Percentiles rank a stretch among this genome's conserved stretches.
phyloP scores from a whole-genome alignment of 2,113 vertebrate species.

The Zosterops pallidus region DNA sequence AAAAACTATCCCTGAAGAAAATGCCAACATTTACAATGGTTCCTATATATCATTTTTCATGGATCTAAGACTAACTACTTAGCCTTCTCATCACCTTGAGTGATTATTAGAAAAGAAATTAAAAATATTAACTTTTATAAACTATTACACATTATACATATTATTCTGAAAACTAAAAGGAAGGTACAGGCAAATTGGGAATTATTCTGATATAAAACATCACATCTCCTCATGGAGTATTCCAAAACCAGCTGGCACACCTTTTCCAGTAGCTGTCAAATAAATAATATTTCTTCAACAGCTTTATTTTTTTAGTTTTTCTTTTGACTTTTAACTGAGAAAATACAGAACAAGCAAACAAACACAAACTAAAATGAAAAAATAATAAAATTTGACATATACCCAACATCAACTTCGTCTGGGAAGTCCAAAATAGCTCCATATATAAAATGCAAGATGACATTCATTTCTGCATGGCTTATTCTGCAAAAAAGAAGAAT shows the following conservation, averaged over 20 bases:
- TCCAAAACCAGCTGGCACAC: neutral
- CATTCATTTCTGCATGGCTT: conserved; percentile 84
- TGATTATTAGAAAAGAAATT: neutral
- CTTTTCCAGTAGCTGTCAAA: neutral
- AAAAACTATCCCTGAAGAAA: neutral
- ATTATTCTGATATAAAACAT: neutral
- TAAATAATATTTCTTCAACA: neutral
- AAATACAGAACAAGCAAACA: neutral
- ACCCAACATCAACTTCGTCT: conserved; percentile 85
- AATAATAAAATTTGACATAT: conserved; percentile 60
- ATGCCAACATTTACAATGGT: neutral
- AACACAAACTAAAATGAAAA: neutral
- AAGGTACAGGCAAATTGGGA: neutral
- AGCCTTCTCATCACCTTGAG: neutral
- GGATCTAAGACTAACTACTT: neutral
- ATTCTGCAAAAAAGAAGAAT: conserved; percentile 76
- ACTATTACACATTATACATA: neutral
- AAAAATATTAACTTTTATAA: neutral
- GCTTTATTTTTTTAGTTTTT: neutral
- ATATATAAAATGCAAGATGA: conserved; percentile 91
- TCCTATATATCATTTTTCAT: neutral
- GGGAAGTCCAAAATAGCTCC: conserved; percentile 90
- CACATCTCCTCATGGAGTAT: neutral
- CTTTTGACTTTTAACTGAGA: neutral
- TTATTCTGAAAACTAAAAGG: neutral